A percentile compares a stretch with the other conserved stretches of the same genome.
phyloP scores from a whole-genome alignment of 2,113 vertebrate species.

The Tenebrosternarchus preto region DNA sequence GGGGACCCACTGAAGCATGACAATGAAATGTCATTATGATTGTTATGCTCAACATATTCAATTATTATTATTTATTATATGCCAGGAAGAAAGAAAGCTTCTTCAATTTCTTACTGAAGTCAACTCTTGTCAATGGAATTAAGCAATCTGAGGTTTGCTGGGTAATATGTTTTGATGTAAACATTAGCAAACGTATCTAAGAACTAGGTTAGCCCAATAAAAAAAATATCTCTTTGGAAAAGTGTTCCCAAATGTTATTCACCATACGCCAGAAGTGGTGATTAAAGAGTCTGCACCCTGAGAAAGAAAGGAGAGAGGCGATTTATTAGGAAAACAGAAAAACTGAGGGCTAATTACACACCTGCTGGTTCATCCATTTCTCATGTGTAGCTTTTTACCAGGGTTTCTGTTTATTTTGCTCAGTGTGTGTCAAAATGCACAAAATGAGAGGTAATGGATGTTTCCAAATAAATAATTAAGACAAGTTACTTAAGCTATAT shows the following conservation, averaged over 20 bases:
- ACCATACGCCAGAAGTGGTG: not conserved
- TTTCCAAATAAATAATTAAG: slow-evolving; percentile 1
- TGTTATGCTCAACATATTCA: too few relatives aligned
- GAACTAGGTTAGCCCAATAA: too few relatives aligned
- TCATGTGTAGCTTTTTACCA: too few relatives aligned
- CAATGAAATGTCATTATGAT: not conserved
- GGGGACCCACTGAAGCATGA: not conserved
- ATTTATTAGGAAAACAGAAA: too few relatives aligned
- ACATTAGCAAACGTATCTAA: too few relatives aligned
- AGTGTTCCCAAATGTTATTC: not conserved
- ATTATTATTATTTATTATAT: too few relatives aligned
- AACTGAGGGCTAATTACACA: too few relatives aligned
- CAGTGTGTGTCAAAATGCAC: not conserved
- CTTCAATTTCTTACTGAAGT: too few relatives aligned
- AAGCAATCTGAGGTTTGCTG: not conserved
- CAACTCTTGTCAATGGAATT: not conserved
- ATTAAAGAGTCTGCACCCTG: too few relatives aligned
- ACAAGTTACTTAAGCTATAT: not conserved
- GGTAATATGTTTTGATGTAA: not conserved
- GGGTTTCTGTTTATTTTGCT: not conserved
- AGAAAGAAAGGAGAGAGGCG: too few relatives aligned
- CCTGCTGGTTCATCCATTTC: too few relatives aligned
- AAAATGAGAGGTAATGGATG: not conserved
- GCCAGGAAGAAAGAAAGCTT: too few relatives aligned
- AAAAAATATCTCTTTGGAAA: not conserved